phyloP scores from a whole-genome alignment of 2,113 vertebrate genomes.

The Hucho hucho region DNA sequence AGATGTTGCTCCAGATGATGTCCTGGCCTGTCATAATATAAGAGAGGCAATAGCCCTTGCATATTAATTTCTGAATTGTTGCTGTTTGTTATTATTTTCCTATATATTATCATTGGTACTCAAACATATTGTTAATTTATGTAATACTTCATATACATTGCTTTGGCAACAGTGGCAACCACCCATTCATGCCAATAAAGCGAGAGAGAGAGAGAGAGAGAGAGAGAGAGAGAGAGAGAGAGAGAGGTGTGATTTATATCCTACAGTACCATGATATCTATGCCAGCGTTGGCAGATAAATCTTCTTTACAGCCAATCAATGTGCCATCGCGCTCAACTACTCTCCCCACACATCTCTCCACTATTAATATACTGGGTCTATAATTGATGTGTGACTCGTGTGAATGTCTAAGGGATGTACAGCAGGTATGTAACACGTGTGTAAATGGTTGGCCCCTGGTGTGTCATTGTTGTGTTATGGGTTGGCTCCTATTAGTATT shows the following conservation, averaged over 20 bases:
- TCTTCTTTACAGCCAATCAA: constrained; percentile 70
- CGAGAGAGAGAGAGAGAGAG: constrained; percentile 13
- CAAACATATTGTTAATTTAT: too few relatives aligned
- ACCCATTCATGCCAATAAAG: too few relatives aligned
- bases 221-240: constrained; percentile 25
- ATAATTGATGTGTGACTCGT: neutral
- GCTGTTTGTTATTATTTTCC: too few relatives aligned
- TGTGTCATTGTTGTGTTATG: neutral
- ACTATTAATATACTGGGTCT: constrained; percentile 56
- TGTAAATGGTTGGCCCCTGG: too few relatives aligned
- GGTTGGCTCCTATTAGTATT: neutral
- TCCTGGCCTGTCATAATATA: too few relatives aligned
- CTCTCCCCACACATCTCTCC: constrained; percentile 49
- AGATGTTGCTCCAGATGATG: too few relatives aligned
- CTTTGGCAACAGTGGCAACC: too few relatives aligned
- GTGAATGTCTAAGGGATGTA: neutral
- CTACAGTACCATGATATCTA: constrained; percentile 58
- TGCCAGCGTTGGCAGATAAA: constrained; percentile 59
- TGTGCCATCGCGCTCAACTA: constrained; percentile 54
- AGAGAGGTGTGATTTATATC: constrained; percentile 43
- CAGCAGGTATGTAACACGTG: neutral
- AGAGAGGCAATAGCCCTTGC: too few relatives aligned
- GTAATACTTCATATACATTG: too few relatives aligned
- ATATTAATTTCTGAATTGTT: too few relatives aligned
- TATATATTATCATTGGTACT: too few relatives aligned